phyloP scores from a whole-genome alignment of 2,113 vertebrate genomes.

The Ammodytes dubius region DNA sequence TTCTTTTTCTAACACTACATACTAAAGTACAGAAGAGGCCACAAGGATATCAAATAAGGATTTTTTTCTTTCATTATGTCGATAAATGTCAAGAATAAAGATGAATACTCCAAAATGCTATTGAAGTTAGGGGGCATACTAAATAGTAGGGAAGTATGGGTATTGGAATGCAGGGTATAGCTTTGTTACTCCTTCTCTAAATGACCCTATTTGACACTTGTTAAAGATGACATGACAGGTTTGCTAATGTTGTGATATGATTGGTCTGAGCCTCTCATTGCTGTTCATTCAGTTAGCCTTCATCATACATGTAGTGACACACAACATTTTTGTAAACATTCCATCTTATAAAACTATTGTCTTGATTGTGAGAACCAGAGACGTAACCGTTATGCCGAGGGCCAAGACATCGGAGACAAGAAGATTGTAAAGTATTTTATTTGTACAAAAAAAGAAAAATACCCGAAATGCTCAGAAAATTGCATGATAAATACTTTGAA shows the following conservation, averaged over 20 bases:
- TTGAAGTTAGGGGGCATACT: no score
- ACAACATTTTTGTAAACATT: no score
- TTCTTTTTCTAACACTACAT: no score
- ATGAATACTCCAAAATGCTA: no score
- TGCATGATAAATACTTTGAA: conserved; percentile 75
- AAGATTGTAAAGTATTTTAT: conserved; percentile 71
- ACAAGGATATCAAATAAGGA: no score
- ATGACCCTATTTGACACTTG: not conserved
- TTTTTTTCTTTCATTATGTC: no score
- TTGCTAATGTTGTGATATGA: not conserved
- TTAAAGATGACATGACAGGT: not conserved
- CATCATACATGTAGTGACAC: not conserved
- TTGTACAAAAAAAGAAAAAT: conserved; percentile 64
- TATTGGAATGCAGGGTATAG: no score
- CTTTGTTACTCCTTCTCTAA: not conserved
- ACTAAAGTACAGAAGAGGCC: no score
- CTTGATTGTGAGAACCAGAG: not conserved
- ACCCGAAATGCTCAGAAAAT: conserved; percentile 65
- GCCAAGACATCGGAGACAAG: conserved; percentile 27
- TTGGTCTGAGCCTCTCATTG: not conserved
- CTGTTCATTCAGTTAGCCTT: not conserved
- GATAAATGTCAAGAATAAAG: no score
- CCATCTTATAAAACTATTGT: no score
- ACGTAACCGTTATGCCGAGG: not conserved
- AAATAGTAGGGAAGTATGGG: no score